A percentile compares a stretch with the other conserved stretches of the same genome.
These are phyloP conservation scores for Phataginus tricuspis DNA, from an alignment of 2,797 vertebrate genomes.

Conservation along the genomic window DNA sequence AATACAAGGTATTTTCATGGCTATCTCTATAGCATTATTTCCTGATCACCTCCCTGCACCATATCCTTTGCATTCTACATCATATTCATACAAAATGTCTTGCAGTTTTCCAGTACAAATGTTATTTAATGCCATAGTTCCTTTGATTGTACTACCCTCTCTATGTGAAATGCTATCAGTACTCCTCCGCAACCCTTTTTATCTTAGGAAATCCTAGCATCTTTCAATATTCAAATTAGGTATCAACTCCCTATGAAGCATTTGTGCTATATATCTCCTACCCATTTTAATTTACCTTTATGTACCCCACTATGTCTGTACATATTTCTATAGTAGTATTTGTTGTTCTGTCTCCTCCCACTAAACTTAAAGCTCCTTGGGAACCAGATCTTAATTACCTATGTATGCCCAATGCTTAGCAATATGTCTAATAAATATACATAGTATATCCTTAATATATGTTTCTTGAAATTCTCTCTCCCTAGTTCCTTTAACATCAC, in stretches of 20 bases:
- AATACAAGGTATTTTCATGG: neutral
- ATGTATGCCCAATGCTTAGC: neutral
- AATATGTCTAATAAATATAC: neutral
- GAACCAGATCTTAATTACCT: neutral
- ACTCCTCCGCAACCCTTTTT: neutral
- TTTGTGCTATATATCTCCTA: neutral
- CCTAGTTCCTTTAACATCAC: neutral
- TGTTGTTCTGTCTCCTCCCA: neutral
- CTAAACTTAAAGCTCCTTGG: neutral
- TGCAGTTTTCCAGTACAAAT: neutral
- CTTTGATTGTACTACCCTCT: neutral
- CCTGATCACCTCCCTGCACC: neutral
- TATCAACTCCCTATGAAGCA: neutral
- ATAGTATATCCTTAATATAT: neutral
- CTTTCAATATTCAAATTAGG: neutral
- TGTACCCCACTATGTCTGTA: neutral
- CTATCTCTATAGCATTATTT: neutral
- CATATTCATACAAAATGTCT: neutral
- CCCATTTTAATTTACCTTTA: neutral
- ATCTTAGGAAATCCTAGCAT: neutral
- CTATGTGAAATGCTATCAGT: neutral
- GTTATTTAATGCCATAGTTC: neutral
- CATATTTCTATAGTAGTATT: neutral
- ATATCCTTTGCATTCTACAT: neutral
- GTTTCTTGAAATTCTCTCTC: neutral